Base-by-base conservation (phyloP, 2,797 vertebrate species). In the Danio jaintianensis region DNA sequence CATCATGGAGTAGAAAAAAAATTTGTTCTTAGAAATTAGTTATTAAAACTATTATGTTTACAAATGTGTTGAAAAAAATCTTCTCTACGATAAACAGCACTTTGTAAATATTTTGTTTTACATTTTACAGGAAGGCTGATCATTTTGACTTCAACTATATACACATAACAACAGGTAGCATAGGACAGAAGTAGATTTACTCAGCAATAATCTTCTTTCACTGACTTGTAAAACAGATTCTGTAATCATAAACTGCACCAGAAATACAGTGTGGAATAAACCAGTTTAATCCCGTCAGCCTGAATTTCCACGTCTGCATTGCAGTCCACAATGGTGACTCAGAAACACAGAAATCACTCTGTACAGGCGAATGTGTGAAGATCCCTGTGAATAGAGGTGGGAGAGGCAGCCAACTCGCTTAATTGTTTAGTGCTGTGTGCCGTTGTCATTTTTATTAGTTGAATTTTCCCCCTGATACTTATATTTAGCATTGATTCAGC, bases 301-400 rank as follows among this genome's bases (percentile, higher is more conserved):
- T 50, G n/a, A 69, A 36, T 50, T 20, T 59, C 45, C 3, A 5
- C 5, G 4, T 18, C 8, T 63, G 16, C 38, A 42, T 63, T 63
- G 61, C 47, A 2, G 29, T 38, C 67, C 67, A 52, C 15, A 52
- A 69, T 15, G 6, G 47, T 69, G 29, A 69, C 22, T 69, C 48
- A 69, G 48, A 48, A 48, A 48, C 45, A 8, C 16, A 38, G 22
- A 22, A n/a, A 29, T 52, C 29, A 18, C 16, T 29, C 16, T 18
- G 40, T 45, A 69, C 10, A 69, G 67, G 45, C 58, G 40, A 20
- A 74, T 59, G 43, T 74, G 43, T 59, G 43, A 56, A 43, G 38
- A 20, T 56, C n/a, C 38, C 52, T 73, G 22, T 56, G 56, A 74
- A 52, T 69, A 47, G 22, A 69, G 67, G 67, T 38, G 48, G 38